Evolutionary conservation across 2,797 vertebrate species (phyloP).

Genomic region (Sebastes wilsoni): DNA sequence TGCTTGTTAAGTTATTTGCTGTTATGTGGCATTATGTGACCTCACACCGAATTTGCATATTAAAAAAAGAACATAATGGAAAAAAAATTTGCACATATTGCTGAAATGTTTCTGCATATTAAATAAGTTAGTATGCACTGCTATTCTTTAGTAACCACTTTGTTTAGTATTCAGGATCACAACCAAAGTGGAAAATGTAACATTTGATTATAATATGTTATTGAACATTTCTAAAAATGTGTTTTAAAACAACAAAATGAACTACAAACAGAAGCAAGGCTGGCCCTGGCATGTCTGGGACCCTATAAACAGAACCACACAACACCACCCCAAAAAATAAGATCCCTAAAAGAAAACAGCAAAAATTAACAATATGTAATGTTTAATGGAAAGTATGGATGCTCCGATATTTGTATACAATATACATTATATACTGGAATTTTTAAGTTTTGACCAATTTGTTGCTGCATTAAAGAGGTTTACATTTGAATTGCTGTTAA

Average conservation of each 20-base stretch:
- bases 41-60: not conserved
- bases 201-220: not conserved
- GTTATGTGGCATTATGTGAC: not conserved
- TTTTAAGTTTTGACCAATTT: too few species aligned
- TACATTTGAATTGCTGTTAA: too few species aligned
- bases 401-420: too few species aligned
- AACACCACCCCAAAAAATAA: slow-evolving; percentile 11
- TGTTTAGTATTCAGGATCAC: not conserved
- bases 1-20: not conserved
- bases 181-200: not conserved
- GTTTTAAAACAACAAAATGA: slow-evolving; percentile 9
- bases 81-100: not conserved
- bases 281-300: not conserved
- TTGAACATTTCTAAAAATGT: not conserved
- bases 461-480: too few species aligned
- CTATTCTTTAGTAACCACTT: not conserved
- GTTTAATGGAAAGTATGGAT: not conserved
- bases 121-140: not conserved
- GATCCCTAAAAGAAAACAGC: not conserved
- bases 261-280: not conserved
- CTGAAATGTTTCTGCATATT: not conserved
- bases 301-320: not conserved
- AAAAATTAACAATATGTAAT: not conserved
- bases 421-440: too few species aligned
- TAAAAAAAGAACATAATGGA: not conserved